Evolutionary conservation across 2,113 vertebrate species (phyloP).

Genomic region (Coryphaenoides rupestris): DNA sequence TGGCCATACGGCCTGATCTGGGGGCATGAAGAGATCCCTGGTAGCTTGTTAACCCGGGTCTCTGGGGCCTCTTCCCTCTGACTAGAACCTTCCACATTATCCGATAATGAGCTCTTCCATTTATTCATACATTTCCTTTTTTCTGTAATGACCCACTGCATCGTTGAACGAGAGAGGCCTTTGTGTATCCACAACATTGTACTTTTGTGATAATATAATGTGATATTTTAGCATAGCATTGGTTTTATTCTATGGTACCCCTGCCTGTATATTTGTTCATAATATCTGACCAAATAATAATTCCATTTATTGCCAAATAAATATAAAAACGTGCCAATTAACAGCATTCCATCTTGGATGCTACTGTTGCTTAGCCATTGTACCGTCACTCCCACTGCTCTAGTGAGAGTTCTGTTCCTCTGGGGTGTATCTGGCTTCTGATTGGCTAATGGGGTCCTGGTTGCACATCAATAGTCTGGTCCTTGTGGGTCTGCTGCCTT

Average conservation of each 20-base stretch:
- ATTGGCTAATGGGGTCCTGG: constrained; percentile 36
- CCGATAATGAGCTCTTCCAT: too few species aligned
- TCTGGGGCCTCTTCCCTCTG: constrained; percentile 37
- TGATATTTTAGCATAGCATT: background rate
- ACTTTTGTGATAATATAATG: too few species aligned
- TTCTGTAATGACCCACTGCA: too few species aligned
- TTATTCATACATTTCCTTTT: too few species aligned
- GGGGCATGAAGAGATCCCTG: constrained; percentile 50
- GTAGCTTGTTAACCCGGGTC: constrained; percentile 63
- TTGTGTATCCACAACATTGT: too few species aligned
- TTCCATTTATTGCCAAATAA: too few species aligned
- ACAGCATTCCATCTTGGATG: background rate
- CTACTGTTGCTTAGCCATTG: background rate
- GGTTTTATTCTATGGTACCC: too few species aligned
- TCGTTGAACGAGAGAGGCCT: too few species aligned
- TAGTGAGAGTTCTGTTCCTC: background rate
- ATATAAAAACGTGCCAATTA: background rate
- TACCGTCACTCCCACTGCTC: too few species aligned
- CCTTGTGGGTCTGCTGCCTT: constrained; percentile 22
- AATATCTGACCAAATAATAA: background rate
- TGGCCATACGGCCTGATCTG: constrained; percentile 50
- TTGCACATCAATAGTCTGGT: constrained; percentile 25
- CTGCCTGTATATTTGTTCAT: background rate
- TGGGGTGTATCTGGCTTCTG: constrained; percentile 33
- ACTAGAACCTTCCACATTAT: constrained; percentile 2